phyloP scores from a whole-genome alignment of 2,113 vertebrate species.

The Pampusana beccarii region DNA sequence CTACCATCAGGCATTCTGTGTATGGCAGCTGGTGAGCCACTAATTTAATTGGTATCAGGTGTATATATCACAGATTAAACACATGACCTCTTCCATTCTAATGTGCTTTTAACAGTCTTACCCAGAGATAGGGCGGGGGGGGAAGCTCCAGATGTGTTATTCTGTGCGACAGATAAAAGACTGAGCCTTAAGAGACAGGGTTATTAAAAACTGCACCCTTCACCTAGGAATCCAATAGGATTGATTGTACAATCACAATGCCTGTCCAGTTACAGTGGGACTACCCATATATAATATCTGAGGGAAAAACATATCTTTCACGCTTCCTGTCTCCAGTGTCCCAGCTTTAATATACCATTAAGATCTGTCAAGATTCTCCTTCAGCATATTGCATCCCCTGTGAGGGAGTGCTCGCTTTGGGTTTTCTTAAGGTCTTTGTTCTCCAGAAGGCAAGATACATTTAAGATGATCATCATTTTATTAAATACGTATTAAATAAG shows the following conservation, averaged over 20 bases:
- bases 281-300: not conserved
- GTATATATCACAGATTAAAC: not conserved
- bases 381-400: slow-evolving; percentile 17
- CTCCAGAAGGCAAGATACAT: not conserved
- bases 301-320: slow-evolving; percentile 40
- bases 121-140: not conserved
- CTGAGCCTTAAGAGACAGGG: not conserved
- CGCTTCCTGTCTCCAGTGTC: slow-evolving; percentile 42
- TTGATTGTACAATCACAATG: slow-evolving; percentile 15
- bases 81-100: not conserved
- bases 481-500: not conserved
- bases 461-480: not conserved
- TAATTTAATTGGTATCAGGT: not conserved
- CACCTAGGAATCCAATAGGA: slow-evolving; percentile 41
- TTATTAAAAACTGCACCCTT: slow-evolving; percentile 58
- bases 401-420: not conserved
- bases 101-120: not conserved
- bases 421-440: slow-evolving; percentile 40
- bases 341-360: slow-evolving; percentile 44
- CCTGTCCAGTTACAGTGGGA: slow-evolving; percentile 12
- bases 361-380: slow-evolving; percentile 45
- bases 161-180: slow-evolving; percentile 27
- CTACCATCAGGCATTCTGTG: not conserved
- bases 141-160: not conserved
- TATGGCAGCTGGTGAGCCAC: not conserved